Base-by-base conservation (phyloP, 2,113 vertebrate species). In the Syrrhaptes paradoxus region DNA sequence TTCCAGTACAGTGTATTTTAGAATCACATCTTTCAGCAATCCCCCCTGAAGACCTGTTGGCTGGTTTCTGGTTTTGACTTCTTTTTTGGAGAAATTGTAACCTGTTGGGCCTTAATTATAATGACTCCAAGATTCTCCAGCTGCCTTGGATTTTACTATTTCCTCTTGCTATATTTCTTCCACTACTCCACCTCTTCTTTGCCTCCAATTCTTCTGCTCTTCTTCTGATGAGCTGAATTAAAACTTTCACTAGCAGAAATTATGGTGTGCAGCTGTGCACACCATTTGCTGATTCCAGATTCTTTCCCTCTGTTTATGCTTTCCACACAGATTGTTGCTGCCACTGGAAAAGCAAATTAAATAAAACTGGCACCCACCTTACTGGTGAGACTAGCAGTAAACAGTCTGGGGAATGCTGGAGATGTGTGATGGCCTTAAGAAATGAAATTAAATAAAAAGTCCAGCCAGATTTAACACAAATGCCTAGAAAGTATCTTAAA, bases 261-360 rank as follows among this genome's bases (percentile, higher is more conserved):
- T 97, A 93, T 94, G 94, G 89, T 77, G 92, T 96, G 93, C 95
- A 97, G 95, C 97, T 97, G 96, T 96, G 95, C 90, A 95, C 95
- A 96, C 93, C 90, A 86, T 96, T 96, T 95, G 74, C 80, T 67
- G 92, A 93, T 93, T 80, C 96, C 91, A 94, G 92, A 84, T 89
- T 87, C 92, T 85, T 96, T 95, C 87, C 76, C 38, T 93, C 83
- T 93, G 82, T 95, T 96, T 97, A 88, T 95, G 79, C 93, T 95
- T 94, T 97, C 87, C 95, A 94, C 79, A 71, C 79, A 93, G 94
- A 95, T 97, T 95, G 92, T 97, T 96, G 73, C 93, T 97, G 94
- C 95, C 96, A 88, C 93, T 97, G 96, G 96, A 97, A 97, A 97
- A 96, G 92, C 86, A 96, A 94, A 97, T 95, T 91, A 91, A 97